A percentile compares a stretch with the other conserved stretches of the same genome.
These are phyloP conservation scores for Pachyseris speciosa DNA, from an alignment of 64 coral and sea anemone genomes.

Conservation along the genomic window DNA sequence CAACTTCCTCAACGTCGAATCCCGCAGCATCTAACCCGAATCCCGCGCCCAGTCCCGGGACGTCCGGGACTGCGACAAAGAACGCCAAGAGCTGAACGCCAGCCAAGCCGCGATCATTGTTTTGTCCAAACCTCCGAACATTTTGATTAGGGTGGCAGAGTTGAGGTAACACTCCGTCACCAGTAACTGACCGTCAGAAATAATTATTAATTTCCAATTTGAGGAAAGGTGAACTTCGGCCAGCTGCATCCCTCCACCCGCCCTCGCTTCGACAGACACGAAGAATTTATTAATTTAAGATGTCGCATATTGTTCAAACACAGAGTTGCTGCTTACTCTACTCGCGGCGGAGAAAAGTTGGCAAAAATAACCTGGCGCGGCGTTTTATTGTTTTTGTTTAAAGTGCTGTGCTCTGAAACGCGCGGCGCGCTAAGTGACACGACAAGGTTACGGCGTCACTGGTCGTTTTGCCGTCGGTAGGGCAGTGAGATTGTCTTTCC, in stretches of 20 bases:
- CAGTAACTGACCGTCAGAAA: not conserved
- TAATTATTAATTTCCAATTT: conserved; percentile 24
- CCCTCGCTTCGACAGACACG: not conserved
- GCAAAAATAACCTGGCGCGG: not conserved
- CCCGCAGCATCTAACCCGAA: not conserved
- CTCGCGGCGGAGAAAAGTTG: not conserved
- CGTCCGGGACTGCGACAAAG: conserved; percentile 2
- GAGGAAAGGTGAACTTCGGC: conserved; percentile 22
- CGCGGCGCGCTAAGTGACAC: not conserved
- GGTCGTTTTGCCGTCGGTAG: not conserved
- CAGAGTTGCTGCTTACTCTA: conserved; percentile 4
- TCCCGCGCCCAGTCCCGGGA: not conserved
- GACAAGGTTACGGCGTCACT: not conserved
- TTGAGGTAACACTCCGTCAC: not conserved
- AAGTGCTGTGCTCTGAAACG: not conserved
- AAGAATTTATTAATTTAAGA: conserved; percentile 50
- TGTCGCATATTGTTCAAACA: conserved; percentile 34
- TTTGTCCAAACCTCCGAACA: not conserved
- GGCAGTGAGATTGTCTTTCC: not conserved
- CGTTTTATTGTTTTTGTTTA: conserved; percentile 27
- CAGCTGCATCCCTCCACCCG: not conserved
- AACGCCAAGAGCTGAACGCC: conserved; percentile 1
- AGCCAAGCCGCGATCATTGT: not conserved
- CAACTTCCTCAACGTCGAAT: conserved; percentile 7
- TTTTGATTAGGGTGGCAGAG: conserved; percentile 39